Base-by-base conservation (phyloP, 2,888 invertebrate species). In the Anorthoa munda region DNA sequence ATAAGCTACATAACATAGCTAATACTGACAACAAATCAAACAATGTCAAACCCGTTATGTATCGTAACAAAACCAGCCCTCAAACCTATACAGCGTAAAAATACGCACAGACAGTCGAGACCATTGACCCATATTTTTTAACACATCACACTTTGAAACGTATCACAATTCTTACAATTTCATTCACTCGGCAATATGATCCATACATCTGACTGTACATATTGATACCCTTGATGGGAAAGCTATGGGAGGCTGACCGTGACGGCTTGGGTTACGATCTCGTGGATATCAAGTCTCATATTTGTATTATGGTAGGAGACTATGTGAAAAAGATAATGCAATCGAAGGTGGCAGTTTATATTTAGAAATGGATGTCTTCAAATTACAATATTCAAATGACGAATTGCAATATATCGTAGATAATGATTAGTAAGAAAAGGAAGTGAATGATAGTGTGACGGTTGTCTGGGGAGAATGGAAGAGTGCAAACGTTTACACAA, bases 161-260 rank as follows among this genome's bases (percentile, higher is more conserved):
- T 79, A 83, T 81, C 75, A 77, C 39, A 66, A 51, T 70, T 85
- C 77, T 66, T 76, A 76, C 66, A 60, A 71, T 74, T 81, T 73
- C 74, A 78, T 79, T 75, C 78, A 74, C 61, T 76, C 31, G 23
- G 83, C 76, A 85, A 87, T 82, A 79, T 66, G 86, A 86, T 87
- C 80, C 84, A 83, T 75, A 72, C 46, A 65, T 79, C 75, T 81
- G 67, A 71, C 66, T 82, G 66, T 77, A 64, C 26, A 88, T 88
- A 91, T 90, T 89, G 88, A 91, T 90, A 90, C 88, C 82, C 77
- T 83, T 86, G 91, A 92, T 93, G 93, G 92, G 94, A 95, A 95
- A 94, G 94, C 88, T 83, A 87, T 84, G 88, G 86, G 81, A 89
- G 72, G 69, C 81, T 92, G 91, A 93, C 92, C 95, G 93, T 95